phyloP scores from a whole-genome alignment of 2,888 invertebrate species.

The Dryobota labecula region DNA sequence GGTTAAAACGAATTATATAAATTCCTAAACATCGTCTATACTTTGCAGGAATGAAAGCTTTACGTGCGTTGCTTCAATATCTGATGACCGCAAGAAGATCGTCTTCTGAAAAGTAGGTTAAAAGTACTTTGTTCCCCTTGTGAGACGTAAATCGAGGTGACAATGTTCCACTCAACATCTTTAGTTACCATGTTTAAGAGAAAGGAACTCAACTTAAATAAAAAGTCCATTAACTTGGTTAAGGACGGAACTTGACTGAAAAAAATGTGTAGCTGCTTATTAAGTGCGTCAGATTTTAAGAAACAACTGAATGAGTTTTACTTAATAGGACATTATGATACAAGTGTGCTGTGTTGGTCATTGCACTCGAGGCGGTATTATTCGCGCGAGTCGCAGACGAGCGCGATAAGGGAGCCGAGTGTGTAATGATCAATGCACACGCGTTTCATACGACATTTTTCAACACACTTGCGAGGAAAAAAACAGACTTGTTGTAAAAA shows the following conservation, averaged over 20 bases:
- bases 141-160: slow-evolving; percentile 18
- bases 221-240: slow-evolving; percentile 43
- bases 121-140: slow-evolving; percentile 30
- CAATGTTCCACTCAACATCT: slow-evolving; percentile 27
- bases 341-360: too few species aligned
- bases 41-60: background rate
- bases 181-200: slow-evolving; percentile 36
- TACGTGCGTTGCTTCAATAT: slow-evolving; percentile 12
- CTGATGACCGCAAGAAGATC: slow-evolving; percentile 17
- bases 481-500: too few species aligned
- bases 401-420: too few species aligned
- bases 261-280: background rate
- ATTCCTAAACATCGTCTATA: background rate
- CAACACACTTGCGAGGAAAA: too few species aligned
- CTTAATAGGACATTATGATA: too few species aligned
- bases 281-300: background rate
- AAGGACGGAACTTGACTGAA: slow-evolving; percentile 25
- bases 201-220: slow-evolving; percentile 42
- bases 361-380: too few species aligned
- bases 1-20: background rate
- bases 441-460: too few species aligned
- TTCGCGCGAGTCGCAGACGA: too few species aligned
- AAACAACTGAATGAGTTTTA: background rate
- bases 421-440: too few species aligned
- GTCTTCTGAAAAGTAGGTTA: slow-evolving; percentile 42